Evolutionary conservation across 2,113 vertebrate species (phyloP).

Genomic region (Macquaria ambigua): DNA sequence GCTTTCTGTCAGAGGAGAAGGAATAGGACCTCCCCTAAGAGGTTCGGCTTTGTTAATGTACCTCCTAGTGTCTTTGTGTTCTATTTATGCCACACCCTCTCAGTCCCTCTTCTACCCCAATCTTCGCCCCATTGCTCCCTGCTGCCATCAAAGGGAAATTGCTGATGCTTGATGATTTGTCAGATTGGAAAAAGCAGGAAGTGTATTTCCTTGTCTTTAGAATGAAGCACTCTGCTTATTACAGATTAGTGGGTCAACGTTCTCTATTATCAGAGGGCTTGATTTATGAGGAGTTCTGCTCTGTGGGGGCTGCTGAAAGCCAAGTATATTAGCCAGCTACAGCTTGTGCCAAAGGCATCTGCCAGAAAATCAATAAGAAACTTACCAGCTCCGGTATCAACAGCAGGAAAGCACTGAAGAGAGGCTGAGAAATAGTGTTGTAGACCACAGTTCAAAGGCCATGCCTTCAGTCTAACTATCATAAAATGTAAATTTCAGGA

Average conservation of each 20-base stretch:
- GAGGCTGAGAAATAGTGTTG: constrained; percentile 46
- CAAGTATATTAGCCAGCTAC: constrained; percentile 77
- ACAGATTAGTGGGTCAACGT: constrained; percentile 81
- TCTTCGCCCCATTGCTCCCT: constrained; percentile 8
- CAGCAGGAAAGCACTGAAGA: constrained; percentile 43
- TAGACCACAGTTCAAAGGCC: constrained; percentile 9
- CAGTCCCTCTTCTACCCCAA: background rate
- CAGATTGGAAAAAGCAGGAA: constrained; percentile 39
- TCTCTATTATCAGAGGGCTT: constrained; percentile 73
- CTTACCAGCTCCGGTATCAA: constrained; percentile 56
- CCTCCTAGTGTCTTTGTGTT: background rate
- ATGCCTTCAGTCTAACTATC: constrained; percentile 32
- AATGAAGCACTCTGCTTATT: constrained; percentile 77
- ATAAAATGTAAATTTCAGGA: constrained; percentile 38
- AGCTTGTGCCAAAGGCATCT: constrained; percentile 75
- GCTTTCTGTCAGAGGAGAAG: background rate
- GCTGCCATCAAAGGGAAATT: constrained; percentile 28
- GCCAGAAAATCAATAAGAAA: constrained; percentile 82
- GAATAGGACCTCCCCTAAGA: constrained; percentile 8
- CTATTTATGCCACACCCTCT: constrained; percentile 6
- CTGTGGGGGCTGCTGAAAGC: constrained; percentile 73
- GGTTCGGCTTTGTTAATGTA: background rate
- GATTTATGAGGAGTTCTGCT: constrained; percentile 73
- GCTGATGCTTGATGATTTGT: constrained; percentile 52
- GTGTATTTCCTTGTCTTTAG: constrained; percentile 51